Evolutionary conservation across 2,113 vertebrate genomes (phyloP).

Genomic region (Ibidorhyncha struthersii): DNA sequence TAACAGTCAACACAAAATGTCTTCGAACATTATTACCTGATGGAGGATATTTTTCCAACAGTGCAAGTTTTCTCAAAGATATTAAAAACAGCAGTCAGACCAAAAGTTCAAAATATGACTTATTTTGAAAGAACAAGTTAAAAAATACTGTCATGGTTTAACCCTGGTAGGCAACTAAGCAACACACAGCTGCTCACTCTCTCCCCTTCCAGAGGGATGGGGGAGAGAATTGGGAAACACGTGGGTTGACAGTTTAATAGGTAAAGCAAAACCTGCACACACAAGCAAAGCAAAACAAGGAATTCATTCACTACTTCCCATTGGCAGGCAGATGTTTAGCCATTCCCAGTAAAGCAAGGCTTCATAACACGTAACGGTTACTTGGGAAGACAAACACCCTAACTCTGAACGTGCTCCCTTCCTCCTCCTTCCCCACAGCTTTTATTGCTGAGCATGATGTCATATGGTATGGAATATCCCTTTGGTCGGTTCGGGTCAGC

Average conservation of each 20-base stretch:
- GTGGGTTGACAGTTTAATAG: no score
- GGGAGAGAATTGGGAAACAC: no score
- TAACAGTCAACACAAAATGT: not conserved
- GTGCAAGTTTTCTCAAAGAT: not conserved
- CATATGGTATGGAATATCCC: not conserved
- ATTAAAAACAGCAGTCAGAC: not conserved
- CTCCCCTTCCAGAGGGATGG: no score
- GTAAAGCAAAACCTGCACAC: no score
- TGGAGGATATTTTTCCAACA: not conserved
- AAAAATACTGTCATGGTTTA: not conserved
- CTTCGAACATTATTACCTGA: not conserved
- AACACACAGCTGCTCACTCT: not conserved
- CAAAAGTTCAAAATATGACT: not conserved
- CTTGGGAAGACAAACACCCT: no score
- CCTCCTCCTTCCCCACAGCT: not conserved
- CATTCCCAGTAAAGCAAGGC: no score
- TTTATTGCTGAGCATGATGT: not conserved
- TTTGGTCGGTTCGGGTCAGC: not conserved
- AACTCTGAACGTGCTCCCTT: not conserved
- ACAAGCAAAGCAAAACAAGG: no score
- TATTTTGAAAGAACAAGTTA: not conserved
- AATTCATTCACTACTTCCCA: no score
- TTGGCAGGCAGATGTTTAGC: no score
- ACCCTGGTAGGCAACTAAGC: not conserved
- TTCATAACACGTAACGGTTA: no score